A percentile compares a stretch with the other conserved stretches of the same genome.
Evolutionary conservation across 1,140 invertebrate species (phyloP).

Genomic region (Rhagoletis zephyria): DNA sequence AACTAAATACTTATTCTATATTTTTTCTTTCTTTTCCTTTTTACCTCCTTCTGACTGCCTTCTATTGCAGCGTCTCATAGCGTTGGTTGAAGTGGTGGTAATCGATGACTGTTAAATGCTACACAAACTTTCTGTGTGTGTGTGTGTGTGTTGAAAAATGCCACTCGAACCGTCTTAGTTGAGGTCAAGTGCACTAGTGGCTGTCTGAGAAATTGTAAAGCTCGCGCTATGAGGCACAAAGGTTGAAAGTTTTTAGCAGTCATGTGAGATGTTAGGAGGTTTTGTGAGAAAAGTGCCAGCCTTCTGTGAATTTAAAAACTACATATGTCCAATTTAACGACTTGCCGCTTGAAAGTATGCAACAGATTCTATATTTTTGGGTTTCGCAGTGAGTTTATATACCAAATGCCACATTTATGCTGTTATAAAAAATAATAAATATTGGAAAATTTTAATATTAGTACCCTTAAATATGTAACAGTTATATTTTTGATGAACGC

Average conservation of each 20-base stretch:
- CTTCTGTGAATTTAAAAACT: no score
- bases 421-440: no score
- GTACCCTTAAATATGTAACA: no score
- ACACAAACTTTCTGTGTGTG: background rate
- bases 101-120: conserved; percentile 43
- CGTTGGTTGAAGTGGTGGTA: background rate
- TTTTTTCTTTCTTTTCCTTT: background rate
- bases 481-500: no score
- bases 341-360: no score
- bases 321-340: no score
- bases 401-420: no score
- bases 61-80: background rate
- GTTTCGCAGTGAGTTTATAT: no score
- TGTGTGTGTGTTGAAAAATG: background rate
- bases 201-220: background rate
- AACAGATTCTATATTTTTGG: no score
- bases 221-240: background rate
- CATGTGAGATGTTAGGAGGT: background rate
- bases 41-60: background rate
- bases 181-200: conserved; percentile 39
- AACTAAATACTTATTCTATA: conserved; percentile 34
- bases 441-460: no score
- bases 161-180: conserved; percentile 1
- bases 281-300: no score
- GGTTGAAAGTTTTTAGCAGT: background rate